Evolutionary conservation across 2,797 vertebrate species (phyloP).

Genomic region (Eurystomus glaucurus): DNA sequence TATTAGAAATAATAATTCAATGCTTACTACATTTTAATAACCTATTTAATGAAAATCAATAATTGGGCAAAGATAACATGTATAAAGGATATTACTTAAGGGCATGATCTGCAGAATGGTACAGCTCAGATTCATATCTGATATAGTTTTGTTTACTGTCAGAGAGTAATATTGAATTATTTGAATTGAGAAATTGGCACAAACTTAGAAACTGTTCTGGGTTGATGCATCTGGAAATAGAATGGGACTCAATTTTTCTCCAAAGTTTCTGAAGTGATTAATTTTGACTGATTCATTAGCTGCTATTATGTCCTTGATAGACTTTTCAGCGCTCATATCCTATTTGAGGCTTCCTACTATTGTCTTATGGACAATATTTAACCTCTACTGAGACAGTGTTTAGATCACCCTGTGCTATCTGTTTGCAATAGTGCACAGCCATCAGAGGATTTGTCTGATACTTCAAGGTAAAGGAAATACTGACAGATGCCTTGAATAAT

Average conservation of each 20-base stretch:
- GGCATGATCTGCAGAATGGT: background rate
- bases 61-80: background rate
- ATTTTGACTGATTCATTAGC: background rate
- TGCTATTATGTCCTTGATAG: background rate
- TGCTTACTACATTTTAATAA: conserved; percentile 6
- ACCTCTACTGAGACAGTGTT: background rate
- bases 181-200: background rate
- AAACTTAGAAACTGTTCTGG: background rate
- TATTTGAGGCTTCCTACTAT: background rate
- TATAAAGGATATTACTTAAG: background rate
- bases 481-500: background rate
- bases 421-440: background rate
- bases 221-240: background rate
- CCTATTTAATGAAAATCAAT: background rate
- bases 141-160: background rate
- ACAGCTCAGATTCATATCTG: background rate
- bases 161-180: background rate
- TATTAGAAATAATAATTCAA: conserved; percentile 4
- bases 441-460: background rate
- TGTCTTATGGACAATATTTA: background rate
- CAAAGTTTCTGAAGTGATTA: background rate
- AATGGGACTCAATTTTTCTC: background rate
- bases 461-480: background rate
- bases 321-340: background rate
- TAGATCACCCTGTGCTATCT: background rate